A percentile compares a stretch with the other conserved stretches of the same genome.
phyloP scores from a whole-genome alignment of 2,888 invertebrate genomes.

The Poecilobothrus nobilitatus region DNA sequence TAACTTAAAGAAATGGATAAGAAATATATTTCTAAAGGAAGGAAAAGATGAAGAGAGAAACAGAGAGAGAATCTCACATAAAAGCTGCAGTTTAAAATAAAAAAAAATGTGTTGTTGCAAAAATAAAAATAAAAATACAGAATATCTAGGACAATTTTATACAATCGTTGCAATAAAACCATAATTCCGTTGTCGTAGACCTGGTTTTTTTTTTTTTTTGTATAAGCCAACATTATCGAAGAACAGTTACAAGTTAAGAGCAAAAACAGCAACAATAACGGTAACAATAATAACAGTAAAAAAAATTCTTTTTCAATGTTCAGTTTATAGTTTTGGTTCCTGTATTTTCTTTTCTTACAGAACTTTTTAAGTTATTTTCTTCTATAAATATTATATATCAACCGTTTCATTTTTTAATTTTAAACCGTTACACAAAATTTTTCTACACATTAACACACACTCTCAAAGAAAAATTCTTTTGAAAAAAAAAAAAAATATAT shows the following conservation, averaged over 20 bases:
- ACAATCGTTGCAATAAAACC: neutral
- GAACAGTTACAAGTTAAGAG: too few relatives aligned
- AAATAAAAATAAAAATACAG: too few relatives aligned
- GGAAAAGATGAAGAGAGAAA: too few relatives aligned
- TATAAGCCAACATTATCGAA: too few relatives aligned
- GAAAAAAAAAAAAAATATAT: neutral
- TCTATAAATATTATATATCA: neutral
- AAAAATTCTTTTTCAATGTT: neutral
- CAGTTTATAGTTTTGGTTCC: neutral
- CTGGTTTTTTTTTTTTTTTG: neutral
- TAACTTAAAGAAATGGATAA: too few relatives aligned
- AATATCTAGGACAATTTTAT: neutral
- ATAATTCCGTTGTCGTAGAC: neutral
- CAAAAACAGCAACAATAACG: too few relatives aligned
- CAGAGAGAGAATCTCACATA: too few relatives aligned
- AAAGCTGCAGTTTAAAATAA: too few relatives aligned
- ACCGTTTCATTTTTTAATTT: neutral
- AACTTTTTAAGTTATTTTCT: neutral
- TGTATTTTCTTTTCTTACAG: neutral
- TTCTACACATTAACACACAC: too few relatives aligned
- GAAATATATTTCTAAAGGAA: too few relatives aligned
- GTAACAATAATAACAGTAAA: neutral
- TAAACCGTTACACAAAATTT: neutral
- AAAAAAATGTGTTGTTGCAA: too few relatives aligned
- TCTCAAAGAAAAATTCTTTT: neutral